Evolutionary conservation across 2,888 invertebrate species (phyloP), one percentile per base, ranked within the genome.

Genomic region (Xestoiulus laeticollis): DNA sequence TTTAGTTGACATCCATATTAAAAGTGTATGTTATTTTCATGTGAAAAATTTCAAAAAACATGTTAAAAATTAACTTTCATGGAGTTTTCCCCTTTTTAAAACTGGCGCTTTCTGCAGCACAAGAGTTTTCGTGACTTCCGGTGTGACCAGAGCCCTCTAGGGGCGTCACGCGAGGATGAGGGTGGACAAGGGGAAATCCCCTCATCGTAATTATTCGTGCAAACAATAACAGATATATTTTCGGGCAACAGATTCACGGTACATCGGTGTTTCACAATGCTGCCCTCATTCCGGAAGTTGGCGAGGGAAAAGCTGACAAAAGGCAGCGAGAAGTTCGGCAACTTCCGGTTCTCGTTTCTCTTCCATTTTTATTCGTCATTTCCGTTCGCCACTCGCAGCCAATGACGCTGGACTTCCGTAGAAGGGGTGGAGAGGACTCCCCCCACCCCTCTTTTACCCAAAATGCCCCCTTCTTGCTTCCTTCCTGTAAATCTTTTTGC

Each of bases 321-420:
- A 33, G 33, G n/a, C 38, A 22, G 5, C 10, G 59, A 68, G 22
- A n/a, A 43, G 44, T 43, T 44, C 44, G 16, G 43, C 85, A 85
- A 48, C 44, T 85, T 85, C 85, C 85, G 85, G 43, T 85, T 44
- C 43, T 33, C 85, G 43, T 85, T 85, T 43, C 85, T 85, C 48
- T 85, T 43, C 44, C 22, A 26, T 84, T 44, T 85, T 85, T 44
- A 38, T 85, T 85, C 44, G 38, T 43, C 85, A 85, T 85, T 85
- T 85, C 53, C 53, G 6, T n/a, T n/a, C 19, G n/a, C 22, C 59
- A 68, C 22, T 68, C 59, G 59, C 59, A 68, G 59, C 59, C 59
- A 68, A 68, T 68, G 59, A 8, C 59, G 59, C 59, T 68, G 59
- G 59, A 68, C 59, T 68, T 68, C 59, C 59, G 59, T 48, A 82